Evolutionary conservation across 2,888 invertebrate genomes (phyloP), one percentile per base, ranked within the genome.

Genomic region (Troglohyphantes excavatus): DNA sequence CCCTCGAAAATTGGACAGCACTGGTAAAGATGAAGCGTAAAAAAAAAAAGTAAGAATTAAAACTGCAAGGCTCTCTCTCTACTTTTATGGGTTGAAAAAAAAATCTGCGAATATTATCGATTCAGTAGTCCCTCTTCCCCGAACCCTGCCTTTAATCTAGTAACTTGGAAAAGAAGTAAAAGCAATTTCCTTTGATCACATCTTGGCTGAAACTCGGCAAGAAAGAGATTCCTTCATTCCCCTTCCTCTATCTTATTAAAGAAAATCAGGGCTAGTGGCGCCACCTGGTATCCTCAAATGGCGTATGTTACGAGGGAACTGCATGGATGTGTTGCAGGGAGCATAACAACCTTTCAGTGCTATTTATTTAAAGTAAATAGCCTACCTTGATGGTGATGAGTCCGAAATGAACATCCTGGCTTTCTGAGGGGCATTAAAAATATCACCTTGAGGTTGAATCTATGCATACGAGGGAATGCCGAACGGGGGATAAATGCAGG

Each of bases 151-250:
- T 89, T 83, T 89, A 82, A 89, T 89, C 88, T 89, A 82, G 82
- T 81, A 89, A 89, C 87, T 81, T 53, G 63, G 73, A 39, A 70
- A 76, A 88, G 67, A 88, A 89, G 81, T 83, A 89, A 89, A 89
- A 89, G 82, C 81, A 89, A 89, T 83, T 89, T 89, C 63, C 88
- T 83, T 76, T 89, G 88, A 89, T 89, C 88, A 83, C 82, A 89
- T 89, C 76, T 75, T 76, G 23, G 68, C 39, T 46, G 75, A 82
- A 81, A 61, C 78, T 85, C 65, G n/a, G 53, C 65, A 61, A 82
- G 70, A 82, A 82, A 83, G 63, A 59, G 82, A 89, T 88, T 81
- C 87, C 43, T 29, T 68, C 70, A 72, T 72, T 72, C n/a, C n/a
- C 79, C 70, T 70, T 70, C 72, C 70, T 75, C 75, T 76, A 89